phyloP scores from a whole-genome alignment of 2,113 vertebrate genomes.

The Pristiophorus japonicus region DNA sequence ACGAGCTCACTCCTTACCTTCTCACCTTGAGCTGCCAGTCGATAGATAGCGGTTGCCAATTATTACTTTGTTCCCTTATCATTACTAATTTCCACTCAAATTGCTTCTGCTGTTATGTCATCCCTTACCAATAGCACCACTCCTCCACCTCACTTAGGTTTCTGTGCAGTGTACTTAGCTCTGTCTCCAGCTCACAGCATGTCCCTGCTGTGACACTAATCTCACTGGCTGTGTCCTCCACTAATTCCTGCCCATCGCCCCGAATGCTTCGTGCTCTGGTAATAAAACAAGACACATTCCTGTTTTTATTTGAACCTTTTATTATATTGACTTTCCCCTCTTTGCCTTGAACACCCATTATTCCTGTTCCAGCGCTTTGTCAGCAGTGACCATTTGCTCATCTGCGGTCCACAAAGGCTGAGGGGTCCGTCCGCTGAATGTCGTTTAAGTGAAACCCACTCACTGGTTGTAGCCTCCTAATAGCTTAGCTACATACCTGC shows the following conservation, averaged over 20 bases:
- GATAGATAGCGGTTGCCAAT: slow-evolving; percentile 20
- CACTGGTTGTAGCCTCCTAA: too few relatives aligned
- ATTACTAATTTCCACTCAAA: slow-evolving; percentile 36
- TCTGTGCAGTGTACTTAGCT: not conserved
- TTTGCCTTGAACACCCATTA: not conserved
- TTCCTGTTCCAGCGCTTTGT: not conserved
- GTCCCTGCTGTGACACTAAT: not conserved
- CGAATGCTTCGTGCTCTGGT: not conserved
- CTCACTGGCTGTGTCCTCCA: not conserved
- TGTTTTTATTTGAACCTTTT: not conserved
- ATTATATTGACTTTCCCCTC: not conserved
- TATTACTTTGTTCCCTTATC: slow-evolving; percentile 33
- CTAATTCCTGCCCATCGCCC: not conserved
- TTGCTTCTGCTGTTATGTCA: slow-evolving; percentile 21
- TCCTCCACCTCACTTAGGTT: not conserved
- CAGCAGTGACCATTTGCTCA: not conserved
- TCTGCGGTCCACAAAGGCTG: not conserved
- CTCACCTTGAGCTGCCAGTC: slow-evolving; percentile 23
- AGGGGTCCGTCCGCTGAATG: too few relatives aligned
- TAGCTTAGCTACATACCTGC: not conserved
- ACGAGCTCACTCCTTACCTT: slow-evolving; percentile 7
- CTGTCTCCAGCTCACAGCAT: not conserved
- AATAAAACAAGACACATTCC: not conserved
- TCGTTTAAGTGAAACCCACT: not conserved
- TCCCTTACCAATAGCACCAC: slow-evolving; percentile 10